Evolutionary conservation across 1,140 invertebrate species (phyloP), one percentile per base, ranked within the genome.

Genomic region (Tigriopus japonicus): DNA sequence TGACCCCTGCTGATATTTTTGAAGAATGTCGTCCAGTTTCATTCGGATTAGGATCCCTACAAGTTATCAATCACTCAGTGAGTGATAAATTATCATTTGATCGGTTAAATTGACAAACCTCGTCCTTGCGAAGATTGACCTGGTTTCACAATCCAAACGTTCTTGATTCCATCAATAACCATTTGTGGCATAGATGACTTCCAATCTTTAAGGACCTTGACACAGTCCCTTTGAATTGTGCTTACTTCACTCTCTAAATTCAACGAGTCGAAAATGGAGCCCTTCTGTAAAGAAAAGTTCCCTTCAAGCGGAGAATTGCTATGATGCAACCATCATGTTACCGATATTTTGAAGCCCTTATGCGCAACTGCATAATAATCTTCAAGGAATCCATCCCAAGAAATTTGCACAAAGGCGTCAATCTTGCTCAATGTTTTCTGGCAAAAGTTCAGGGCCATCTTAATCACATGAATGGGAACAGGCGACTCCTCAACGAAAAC

Each of bases 81-180:
- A 35, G 3, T 9, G 28, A 9, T 35, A 3, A 35, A 35, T 35
- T 3, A 35, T 9, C 3, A 35, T 9, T 35, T 3, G n/a, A n/a
- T n/a, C 28, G 28, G 28, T 35, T 5, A 35, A 35, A 35, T 3
- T 35, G 28, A 35, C 28, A 9, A 5, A 49, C 90, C 91, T 66
- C 87, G 77, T 0, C 92, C 91, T 2, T 90, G 77, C 63, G 88
- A 94, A 70, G 89, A 87, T 56, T 90, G 90, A 13, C 89, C 88
- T 0, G 92, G 92, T 71, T 96, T 96, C 23, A 94, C 78, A 64
- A 96, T 95, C 91, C 91, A 96, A 56, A 93, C 80, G 71, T 94
- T 93, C 60, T 81, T 77, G 43, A 79, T 74, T 0, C 88, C 89
- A 69, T 92, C 90, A 65, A 72, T 69, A 1, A 83, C 78, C 56